A percentile compares a stretch with the other conserved stretches of the same genome.
Conservation (phyloP, 2,113 vertebrate species). For the Tamias sibiricus region DNA sequence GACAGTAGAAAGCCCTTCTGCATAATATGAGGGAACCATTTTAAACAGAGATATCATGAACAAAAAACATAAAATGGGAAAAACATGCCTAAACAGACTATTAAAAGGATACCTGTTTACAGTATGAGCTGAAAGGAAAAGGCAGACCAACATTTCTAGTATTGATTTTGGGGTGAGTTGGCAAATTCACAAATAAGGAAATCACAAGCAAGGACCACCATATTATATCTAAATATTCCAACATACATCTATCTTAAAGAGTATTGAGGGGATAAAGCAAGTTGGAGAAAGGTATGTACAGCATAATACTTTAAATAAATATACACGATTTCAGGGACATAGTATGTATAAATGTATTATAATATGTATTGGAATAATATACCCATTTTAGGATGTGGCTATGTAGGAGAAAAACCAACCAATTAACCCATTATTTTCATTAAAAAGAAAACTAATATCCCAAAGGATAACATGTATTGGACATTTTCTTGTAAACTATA, state of each 20-base stretch:
- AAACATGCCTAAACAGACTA: neutral
- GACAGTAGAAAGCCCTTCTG: neutral
- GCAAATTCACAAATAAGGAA: neutral
- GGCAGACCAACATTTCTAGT: neutral
- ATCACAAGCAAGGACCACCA: neutral
- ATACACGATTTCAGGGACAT: neutral
- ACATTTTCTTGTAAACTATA: constrained; percentile 23
- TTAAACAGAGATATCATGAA: neutral
- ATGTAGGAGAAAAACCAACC: neutral
- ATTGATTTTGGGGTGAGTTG: neutral
- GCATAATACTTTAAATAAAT: neutral
- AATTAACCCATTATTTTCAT: neutral
- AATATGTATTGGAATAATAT: neutral
- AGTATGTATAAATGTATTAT: neutral
- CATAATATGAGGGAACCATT: neutral
- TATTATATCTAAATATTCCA: neutral
- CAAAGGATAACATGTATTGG: neutral
- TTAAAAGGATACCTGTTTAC: neutral
- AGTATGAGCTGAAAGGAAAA: neutral
- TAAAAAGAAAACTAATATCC: neutral
- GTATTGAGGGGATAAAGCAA: neutral
- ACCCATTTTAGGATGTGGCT: neutral
- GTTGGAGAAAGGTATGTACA: neutral
- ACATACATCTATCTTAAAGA: neutral
- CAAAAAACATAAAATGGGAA: neutral